A percentile compares a stretch with the other conserved stretches of the same genome.
Evolutionary conservation across 2,797 vertebrate species (phyloP).

Genomic region (Synaphobranchus kaupii): DNA sequence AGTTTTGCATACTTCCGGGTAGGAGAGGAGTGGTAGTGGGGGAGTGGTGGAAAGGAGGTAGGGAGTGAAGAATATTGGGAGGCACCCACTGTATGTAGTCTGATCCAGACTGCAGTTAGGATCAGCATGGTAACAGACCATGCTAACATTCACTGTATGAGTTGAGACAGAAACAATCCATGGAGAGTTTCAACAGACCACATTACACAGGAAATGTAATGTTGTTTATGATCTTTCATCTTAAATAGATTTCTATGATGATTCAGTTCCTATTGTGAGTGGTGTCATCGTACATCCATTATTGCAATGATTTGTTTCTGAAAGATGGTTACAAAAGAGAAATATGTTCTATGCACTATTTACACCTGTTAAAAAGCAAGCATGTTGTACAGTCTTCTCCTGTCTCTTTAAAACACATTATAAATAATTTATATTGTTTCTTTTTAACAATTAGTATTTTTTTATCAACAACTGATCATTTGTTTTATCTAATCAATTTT

Average conservation of each 20-base stretch:
- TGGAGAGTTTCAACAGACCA: slow-evolving; percentile 69
- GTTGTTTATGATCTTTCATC: slow-evolving; percentile 76
- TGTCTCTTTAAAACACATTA: slow-evolving; percentile 87
- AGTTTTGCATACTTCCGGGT: no score
- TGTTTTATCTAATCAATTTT: slow-evolving; percentile 36
- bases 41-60: no score
- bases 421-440: slow-evolving; percentile 81
- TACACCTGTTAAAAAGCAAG: slow-evolving; percentile 99
- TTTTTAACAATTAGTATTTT: slow-evolving; percentile 75
- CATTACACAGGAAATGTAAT: slow-evolving; percentile 74
- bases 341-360: slow-evolving; percentile 85
- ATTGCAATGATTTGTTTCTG: slow-evolving; percentile 96
- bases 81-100: slow-evolving; percentile 44
- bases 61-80: no score
- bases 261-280: slow-evolving; percentile 66
- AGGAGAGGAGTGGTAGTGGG: no score
- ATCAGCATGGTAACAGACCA: slow-evolving; percentile 68
- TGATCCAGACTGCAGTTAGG: slow-evolving; percentile 61
- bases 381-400: slow-evolving; percentile 84
- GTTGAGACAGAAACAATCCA: slow-evolving; percentile 70
- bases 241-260: slow-evolving; percentile 63
- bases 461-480: slow-evolving; percentile 47
- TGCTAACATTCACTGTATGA: slow-evolving; percentile 67
- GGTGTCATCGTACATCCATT: slow-evolving; percentile 85
- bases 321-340: slow-evolving; percentile 93